phyloP scores from a whole-genome alignment of 2,888 invertebrate genomes.

The Ditylenchus weischeri region DNA sequence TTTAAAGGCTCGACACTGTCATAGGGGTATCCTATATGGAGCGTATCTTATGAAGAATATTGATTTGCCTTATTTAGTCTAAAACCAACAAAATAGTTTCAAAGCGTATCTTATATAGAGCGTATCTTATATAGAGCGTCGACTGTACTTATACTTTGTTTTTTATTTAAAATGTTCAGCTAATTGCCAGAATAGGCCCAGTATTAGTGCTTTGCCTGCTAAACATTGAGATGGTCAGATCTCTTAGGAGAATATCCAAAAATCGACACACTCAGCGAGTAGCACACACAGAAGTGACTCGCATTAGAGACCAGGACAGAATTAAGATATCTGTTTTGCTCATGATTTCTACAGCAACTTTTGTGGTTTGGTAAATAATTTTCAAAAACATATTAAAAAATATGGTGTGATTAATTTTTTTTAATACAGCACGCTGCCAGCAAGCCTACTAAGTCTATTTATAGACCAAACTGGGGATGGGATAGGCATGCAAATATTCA shows the following conservation, averaged over 20 bases:
- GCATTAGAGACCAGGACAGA: slow-evolving; percentile 26
- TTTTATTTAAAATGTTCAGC: slow-evolving; percentile 17
- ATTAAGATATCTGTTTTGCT: slow-evolving; percentile 61
- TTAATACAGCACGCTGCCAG: slow-evolving; percentile 59
- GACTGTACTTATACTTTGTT: too few species aligned
- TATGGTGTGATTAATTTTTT: background rate
- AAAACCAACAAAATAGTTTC: too few species aligned
- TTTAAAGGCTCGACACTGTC: too few species aligned
- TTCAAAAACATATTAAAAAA: background rate
- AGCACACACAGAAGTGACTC: slow-evolving; percentile 8
- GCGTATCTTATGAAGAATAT: too few species aligned
- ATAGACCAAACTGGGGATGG: slow-evolving; percentile 51
- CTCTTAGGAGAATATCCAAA: slow-evolving; percentile 32
- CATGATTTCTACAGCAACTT: slow-evolving; percentile 61
- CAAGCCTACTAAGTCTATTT: slow-evolving; percentile 60
- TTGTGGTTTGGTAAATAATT: slow-evolving; percentile 59
- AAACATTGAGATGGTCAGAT: slow-evolving; percentile 47
- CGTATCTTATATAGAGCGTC: background rate
- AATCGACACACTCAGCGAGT: slow-evolving; percentile 24
- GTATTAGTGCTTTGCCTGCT: slow-evolving; percentile 47
- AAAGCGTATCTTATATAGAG: background rate
- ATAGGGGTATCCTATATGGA: too few species aligned
- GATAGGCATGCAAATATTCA: slow-evolving; percentile 60
- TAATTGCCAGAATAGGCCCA: slow-evolving; percentile 48
- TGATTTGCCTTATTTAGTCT: too few species aligned